Evolutionary conservation across 35 echinoderm and acorn worm species (phyloP), one percentile per base, ranked within the genome.

Genomic region (Ophiothrix spiculata): DNA sequence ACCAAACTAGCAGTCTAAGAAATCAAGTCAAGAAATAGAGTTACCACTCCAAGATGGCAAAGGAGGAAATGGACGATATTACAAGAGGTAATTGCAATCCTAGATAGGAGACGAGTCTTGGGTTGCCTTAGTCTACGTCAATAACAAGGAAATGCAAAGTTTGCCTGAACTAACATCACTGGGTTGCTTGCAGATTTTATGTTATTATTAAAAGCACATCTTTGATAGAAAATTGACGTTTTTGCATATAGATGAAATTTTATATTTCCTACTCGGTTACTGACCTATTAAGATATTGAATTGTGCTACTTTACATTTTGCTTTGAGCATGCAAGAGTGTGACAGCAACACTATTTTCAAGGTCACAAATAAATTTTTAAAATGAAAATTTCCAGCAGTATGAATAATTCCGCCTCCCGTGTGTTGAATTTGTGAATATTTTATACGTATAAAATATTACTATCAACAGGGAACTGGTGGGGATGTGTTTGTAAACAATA

Each of bases 1-100:
- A 28, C 60, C 60, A 15, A 28, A 15, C 3, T 69, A 25, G 60
- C 60, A 69, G 29, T 28, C 60, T 25, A 69, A 69, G 60, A 69
- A 69, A 69, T 15, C 60, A 69, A 69, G 60, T 69, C 60, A 69
- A 69, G 60, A 69, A 69, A 69, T 69, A 25, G 60, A 69, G 60
- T 69, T 69, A 69, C 60, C 60, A 69, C 60, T 69, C 60, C 3
- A 25, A 15, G 6, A 69, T n/a, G n/a, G n/a, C 8, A n/a, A 69
- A 2, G 6, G 60, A 25, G 60, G 60, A 69, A 69, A 69, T 69
- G 60, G 60, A 15, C 60, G 23, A 69, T 69, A 69, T 25, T 69
- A 25, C 29, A 28, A n/a, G 1, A 25, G 29, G 60, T 69, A 69
- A 69, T 69, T 69, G 60, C 60, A 69, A 69, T 6, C 60, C 3